Evolutionary conservation across 2,797 vertebrate species (phyloP).

Genomic region (Chiroxiphia lanceolata): DNA sequence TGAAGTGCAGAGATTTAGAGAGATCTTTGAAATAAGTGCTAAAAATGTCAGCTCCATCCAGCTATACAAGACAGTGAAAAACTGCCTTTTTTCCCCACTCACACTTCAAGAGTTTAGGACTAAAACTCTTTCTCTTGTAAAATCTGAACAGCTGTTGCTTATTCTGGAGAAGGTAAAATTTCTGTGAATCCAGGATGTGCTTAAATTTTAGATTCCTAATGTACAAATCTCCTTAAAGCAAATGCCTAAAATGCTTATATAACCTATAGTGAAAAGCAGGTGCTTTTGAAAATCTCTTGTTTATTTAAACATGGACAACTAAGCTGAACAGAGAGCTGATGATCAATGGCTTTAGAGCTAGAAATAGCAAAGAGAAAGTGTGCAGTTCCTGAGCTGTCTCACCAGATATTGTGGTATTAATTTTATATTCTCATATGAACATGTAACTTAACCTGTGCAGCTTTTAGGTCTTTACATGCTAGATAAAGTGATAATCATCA

Average conservation of each 20-base stretch:
- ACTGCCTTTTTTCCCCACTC: not conserved
- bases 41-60: not conserved
- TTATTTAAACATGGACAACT: not conserved
- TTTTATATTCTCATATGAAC: not conserved
- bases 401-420: not conserved
- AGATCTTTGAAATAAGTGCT: not conserved
- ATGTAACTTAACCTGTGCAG: not conserved
- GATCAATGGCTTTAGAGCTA: not conserved
- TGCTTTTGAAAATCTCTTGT: not conserved
- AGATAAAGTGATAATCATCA: not conserved
- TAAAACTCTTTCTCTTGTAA: not conserved
- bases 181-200: not conserved
- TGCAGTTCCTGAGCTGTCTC: not conserved
- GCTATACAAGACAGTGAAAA: not conserved
- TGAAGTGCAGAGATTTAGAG: not conserved
- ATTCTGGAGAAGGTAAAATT: not conserved
- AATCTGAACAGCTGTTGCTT: not conserved
- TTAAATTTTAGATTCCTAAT: not conserved
- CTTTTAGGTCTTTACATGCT: not conserved
- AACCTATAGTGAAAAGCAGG: not conserved
- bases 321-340: not conserved
- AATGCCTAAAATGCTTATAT: not conserved
- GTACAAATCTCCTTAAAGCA: not conserved
- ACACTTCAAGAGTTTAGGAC: not conserved
- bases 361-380: not conserved